phyloP scores from a whole-genome alignment of 2,797 vertebrate genomes.

The Sebastes trivittatus region DNA sequence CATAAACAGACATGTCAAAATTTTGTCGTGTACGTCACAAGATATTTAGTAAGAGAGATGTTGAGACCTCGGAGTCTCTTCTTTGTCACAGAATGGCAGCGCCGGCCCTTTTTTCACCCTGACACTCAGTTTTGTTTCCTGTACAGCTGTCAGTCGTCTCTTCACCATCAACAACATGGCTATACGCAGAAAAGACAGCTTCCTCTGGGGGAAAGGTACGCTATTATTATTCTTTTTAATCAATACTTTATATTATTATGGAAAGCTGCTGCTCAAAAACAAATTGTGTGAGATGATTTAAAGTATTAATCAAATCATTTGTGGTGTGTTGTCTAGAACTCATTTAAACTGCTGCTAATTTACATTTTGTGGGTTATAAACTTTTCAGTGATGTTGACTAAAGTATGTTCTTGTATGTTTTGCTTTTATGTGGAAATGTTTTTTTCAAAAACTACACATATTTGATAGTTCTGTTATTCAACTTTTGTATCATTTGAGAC shows the following conservation, averaged over 20 bases:
- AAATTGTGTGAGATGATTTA: background rate
- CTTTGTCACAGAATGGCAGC: constrained; percentile 20
- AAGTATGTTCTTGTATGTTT: background rate
- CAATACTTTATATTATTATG: background rate
- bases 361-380: background rate
- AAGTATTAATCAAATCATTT: background rate
- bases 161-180: constrained; percentile 69
- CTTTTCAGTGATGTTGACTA: background rate
- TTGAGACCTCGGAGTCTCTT: background rate
- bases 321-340: background rate
- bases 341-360: background rate
- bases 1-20: background rate
- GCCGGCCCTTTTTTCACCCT: constrained; percentile 29
- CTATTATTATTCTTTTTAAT: background rate
- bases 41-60: background rate
- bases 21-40: constrained; percentile 10
- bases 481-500: background rate
- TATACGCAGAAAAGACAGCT: constrained; percentile 81
- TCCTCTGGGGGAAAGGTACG: constrained; percentile 84
- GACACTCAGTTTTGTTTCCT: constrained; percentile 58
- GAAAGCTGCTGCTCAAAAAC: background rate
- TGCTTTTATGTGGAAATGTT: background rate
- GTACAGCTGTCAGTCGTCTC: constrained; percentile 56
- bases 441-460: background rate
- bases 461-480: background rate